Percentiles rank a stretch among this genome's conserved stretches.
Conservation (phyloP, 2,888 invertebrate genomes). For the Anthrax anthrax region DNA sequence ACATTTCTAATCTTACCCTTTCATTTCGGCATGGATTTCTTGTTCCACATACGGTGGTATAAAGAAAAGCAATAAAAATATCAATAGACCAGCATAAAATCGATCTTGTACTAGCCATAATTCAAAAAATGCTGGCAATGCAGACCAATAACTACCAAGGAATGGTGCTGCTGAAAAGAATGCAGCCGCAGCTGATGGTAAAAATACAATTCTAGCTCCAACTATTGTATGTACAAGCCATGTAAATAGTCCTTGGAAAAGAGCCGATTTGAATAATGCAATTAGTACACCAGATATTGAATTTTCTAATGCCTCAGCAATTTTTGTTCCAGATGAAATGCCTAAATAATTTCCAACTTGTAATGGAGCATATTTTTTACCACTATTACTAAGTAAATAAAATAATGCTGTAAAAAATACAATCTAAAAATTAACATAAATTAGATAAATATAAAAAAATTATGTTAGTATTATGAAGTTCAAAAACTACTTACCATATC, state of each 20-base stretch:
- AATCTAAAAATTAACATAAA: slow-evolving; percentile 49
- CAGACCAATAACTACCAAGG: slow-evolving; percentile 90
- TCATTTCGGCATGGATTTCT: slow-evolving; percentile 92
- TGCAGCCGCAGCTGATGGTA: slow-evolving; percentile 77
- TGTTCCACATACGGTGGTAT: slow-evolving; percentile 89
- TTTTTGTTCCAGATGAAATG: slow-evolving; percentile 59
- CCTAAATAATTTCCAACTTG: slow-evolving; percentile 73
- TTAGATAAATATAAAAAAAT: background rate
- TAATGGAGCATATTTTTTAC: slow-evolving; percentile 80
- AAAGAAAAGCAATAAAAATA: slow-evolving; percentile 67
- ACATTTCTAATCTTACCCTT: too few relatives aligned
- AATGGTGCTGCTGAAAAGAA: slow-evolving; percentile 92
- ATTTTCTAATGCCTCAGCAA: slow-evolving; percentile 70
- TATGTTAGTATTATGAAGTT: slow-evolving; percentile 4
- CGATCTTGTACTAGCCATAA: slow-evolving; percentile 86
- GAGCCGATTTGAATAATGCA: slow-evolving; percentile 91
- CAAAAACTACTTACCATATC: slow-evolving; percentile 49
- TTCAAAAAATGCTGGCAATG: slow-evolving; percentile 85
- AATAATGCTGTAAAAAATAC: slow-evolving; percentile 95
- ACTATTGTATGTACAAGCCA: slow-evolving; percentile 95
- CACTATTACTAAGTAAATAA: slow-evolving; percentile 80
- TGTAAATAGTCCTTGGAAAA: slow-evolving; percentile 96
- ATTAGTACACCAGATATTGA: slow-evolving; percentile 89
- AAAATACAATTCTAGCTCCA: slow-evolving; percentile 84
- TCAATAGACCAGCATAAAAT: slow-evolving; percentile 61